Percentiles rank a stretch among this genome's conserved stretches.
Conservation (phyloP, 1,140 invertebrate genomes). For the Megalopta genalis region DNA sequence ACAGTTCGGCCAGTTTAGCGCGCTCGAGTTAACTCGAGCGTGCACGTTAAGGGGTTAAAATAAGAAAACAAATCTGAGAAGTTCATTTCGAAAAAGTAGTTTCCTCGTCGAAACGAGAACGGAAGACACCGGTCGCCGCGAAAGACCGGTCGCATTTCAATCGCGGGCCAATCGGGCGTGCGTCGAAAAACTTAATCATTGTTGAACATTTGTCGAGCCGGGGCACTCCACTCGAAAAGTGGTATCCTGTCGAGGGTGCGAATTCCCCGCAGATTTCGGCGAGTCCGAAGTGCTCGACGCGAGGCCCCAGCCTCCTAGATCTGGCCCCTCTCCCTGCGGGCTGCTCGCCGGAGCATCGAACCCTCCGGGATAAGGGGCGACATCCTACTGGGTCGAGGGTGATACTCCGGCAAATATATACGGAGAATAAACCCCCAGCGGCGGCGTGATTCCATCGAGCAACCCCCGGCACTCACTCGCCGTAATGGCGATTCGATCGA, state of each 20-base stretch:
- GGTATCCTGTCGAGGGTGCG: constrained; percentile 65
- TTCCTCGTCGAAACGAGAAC: too few species aligned
- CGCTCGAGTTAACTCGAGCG: too few species aligned
- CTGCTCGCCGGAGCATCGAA: constrained; percentile 61
- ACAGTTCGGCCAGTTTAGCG: too few species aligned
- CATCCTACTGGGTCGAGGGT: constrained; percentile 70
- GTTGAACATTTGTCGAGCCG: constrained; percentile 62
- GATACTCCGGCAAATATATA: constrained; percentile 76
- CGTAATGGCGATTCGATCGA: constrained; percentile 78
- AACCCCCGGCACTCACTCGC: constrained; percentile 70
- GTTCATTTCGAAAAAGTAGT: too few species aligned
- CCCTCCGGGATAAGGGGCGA: constrained; percentile 55
- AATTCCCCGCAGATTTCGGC: constrained; percentile 70
- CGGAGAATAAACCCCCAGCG: constrained; percentile 75
- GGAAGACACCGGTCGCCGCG: too few species aligned
- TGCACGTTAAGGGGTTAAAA: too few species aligned
- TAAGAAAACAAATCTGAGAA: not conserved
- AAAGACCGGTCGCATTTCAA: not conserved
- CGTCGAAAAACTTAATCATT: constrained; percentile 53
- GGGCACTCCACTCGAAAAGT: constrained; percentile 54
- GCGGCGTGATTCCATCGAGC: constrained; percentile 77
- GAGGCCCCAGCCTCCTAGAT: constrained; percentile 55
- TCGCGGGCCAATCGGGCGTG: too few species aligned
- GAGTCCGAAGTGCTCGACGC: constrained; percentile 59
- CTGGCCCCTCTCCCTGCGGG: not conserved